Base-by-base conservation (phyloP, 2,113 vertebrate species). In the Dasyornis broadbenti region DNA sequence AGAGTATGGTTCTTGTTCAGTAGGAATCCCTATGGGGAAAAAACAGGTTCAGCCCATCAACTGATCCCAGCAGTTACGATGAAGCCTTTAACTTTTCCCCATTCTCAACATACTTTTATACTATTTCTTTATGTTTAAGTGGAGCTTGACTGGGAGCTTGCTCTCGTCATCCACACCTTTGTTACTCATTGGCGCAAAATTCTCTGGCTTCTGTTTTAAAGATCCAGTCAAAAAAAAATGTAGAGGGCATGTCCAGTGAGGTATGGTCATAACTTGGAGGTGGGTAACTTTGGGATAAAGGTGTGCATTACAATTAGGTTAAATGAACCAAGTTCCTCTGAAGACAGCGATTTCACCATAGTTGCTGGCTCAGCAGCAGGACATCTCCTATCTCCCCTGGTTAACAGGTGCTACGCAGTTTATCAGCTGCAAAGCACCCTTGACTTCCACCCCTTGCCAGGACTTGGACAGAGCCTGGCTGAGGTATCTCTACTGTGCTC, bases 31-130 rank as follows among this genome's bases (percentile, higher is more conserved):
- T 27, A 22, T 3, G 14, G 27, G 33, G 9, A 63, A 31, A 63
- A 45, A 22, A 37, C 1, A 2, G 3, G 7, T 33, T 45, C 33
- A 63, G 39, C 11, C 26, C 14, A 7, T 31, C 1, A 0, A 39
- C 33, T 45, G 17, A 63, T 37, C 22, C 7, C 27, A 72, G 57
- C 1, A 11, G 2, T 37, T 45, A 33, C 0, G 2, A 22, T 22
- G 17, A 17, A 83, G 11, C 11, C 9, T 45, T 37, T 45, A 71
- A 9, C 9, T 54, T 72, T 45, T 45, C 11, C 57, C 10, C 13
- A 54, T 37, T 72, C 39, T 45, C 47, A 63, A 13, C 21, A 33
- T 45, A 22, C 1, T 53, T 63, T 44, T 37, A 22, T 27, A 9
- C 11, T 45, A 27, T 45, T 72, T 63, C 13, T 21, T 61, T 72